phyloP scores from a whole-genome alignment of 2,113 vertebrate species.

The Xenopus laevis region DNA sequence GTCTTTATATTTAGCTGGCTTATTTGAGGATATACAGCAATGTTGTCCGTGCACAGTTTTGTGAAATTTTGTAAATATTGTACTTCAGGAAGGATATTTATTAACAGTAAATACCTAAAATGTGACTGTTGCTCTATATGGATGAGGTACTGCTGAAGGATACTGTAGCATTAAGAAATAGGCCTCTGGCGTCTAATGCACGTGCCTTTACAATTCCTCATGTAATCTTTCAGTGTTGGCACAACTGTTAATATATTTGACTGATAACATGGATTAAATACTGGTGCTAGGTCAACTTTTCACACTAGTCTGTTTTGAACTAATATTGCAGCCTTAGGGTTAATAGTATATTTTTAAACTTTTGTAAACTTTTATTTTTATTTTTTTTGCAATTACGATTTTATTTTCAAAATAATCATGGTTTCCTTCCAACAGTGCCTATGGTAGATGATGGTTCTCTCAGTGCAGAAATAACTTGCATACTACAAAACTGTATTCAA shows the following conservation, averaged over 20 bases:
- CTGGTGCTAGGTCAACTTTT: slow-evolving; percentile 3
- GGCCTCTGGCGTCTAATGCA: slow-evolving; percentile 6
- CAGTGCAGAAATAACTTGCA: not conserved
- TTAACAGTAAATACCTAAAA: not conserved
- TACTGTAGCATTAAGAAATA: not conserved
- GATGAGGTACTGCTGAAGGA: not conserved
- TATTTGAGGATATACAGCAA: not conserved
- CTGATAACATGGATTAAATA: not conserved
- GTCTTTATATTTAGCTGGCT: not conserved
- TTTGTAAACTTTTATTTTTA: not conserved
- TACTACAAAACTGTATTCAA: not conserved
- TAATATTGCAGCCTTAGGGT: not conserved
- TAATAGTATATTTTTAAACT: not conserved
- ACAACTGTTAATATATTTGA: not conserved
- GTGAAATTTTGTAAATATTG: slow-evolving; percentile 12
- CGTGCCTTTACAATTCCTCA: slow-evolving; percentile 13
- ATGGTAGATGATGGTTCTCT: not conserved
- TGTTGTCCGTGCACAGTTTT: not conserved
- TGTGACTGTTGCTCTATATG: slow-evolving; percentile 11
- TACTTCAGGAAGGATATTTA: slow-evolving; percentile 33
- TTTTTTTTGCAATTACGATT: too few relatives aligned
- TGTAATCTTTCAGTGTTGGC: slow-evolving; percentile 15
- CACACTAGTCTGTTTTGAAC: not conserved
- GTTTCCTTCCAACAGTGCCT: not conserved
- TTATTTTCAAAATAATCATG: not conserved